These are phyloP conservation scores for Platyscapa corneri DNA, from an alignment of 1,140 invertebrate species.

Conservation along the genomic window DNA sequence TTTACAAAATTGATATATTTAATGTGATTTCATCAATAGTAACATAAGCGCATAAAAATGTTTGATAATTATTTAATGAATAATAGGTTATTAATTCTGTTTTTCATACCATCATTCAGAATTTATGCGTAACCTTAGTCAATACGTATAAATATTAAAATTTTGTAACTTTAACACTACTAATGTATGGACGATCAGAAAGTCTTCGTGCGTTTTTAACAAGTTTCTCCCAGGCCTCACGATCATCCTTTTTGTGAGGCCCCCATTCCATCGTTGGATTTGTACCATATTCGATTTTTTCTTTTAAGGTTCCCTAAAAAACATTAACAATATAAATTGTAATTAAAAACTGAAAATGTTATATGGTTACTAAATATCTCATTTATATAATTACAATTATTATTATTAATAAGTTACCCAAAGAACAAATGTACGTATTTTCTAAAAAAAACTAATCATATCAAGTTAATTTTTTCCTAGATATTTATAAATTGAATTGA, in stretches of 20 bases:
- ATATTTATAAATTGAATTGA: too few relatives aligned
- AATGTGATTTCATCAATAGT: neutral
- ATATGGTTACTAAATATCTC: too few relatives aligned
- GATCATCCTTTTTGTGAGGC: slow-evolving; percentile 57
- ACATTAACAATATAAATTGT: slow-evolving; percentile 23
- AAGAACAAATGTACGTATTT: too few relatives aligned
- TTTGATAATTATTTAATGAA: slow-evolving; percentile 15
- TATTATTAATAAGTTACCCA: too few relatives aligned
- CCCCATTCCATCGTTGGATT: slow-evolving; percentile 63
- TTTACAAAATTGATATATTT: slow-evolving; percentile 25
- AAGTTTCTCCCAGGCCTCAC: slow-evolving; percentile 63
- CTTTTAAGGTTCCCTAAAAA: slow-evolving; percentile 60
- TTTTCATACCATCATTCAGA: slow-evolving; percentile 6
- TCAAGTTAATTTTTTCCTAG: too few relatives aligned
- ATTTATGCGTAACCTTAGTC: slow-evolving; percentile 3
- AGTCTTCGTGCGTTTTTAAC: slow-evolving; percentile 52
- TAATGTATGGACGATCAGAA: slow-evolving; percentile 53
- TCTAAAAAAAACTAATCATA: too few relatives aligned
- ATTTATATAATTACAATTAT: too few relatives aligned
- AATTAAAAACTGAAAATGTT: neutral
- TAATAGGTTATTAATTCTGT: neutral
- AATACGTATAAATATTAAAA: slow-evolving; percentile 35
- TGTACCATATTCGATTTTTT: slow-evolving; percentile 60
- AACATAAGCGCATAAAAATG: slow-evolving; percentile 13
- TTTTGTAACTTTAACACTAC: slow-evolving; percentile 56